phyloP scores from a whole-genome alignment of 2,888 invertebrate genomes.

The Digitonthophagus gazella region DNA sequence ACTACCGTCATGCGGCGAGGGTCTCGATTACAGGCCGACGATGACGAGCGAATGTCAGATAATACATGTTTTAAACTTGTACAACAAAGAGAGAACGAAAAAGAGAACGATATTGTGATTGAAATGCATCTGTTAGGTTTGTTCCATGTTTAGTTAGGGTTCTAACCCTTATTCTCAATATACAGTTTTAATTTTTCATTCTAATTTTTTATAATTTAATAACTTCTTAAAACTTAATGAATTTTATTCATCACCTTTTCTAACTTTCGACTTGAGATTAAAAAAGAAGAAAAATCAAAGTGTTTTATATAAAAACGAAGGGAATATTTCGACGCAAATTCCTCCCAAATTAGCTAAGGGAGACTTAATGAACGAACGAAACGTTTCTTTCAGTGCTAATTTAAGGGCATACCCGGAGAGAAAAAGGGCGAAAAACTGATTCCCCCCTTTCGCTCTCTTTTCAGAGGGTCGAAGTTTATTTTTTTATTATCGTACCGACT shows the following conservation, averaged over 20 bases:
- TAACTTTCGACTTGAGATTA: no score
- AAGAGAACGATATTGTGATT: neutral
- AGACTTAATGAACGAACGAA: constrained; percentile 53
- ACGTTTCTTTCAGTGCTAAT: constrained; percentile 54
- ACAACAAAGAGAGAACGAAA: neutral
- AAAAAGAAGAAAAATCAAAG: neutral
- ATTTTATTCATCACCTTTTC: no score
- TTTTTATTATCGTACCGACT: constrained; percentile 36
- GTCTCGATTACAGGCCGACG: neutral
- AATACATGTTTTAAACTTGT: neutral
- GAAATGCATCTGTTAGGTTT: neutral
- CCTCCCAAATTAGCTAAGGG: constrained; percentile 53
- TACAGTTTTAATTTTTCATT: no score
- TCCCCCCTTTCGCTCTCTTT: constrained; percentile 34
- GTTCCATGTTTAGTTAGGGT: neutral
- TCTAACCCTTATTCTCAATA: neutral
- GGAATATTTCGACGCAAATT: constrained; percentile 44
- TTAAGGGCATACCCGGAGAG: constrained; percentile 41
- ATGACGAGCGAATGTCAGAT: neutral
- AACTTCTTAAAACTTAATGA: no score
- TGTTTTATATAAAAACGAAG: neutral
- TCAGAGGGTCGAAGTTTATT: neutral
- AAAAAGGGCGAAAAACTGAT: constrained; percentile 47
- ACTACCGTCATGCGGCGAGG: neutral
- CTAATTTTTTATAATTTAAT: no score